A percentile compares a stretch with the other conserved stretches of the same genome.
Evolutionary conservation across 2,113 vertebrate species (phyloP).

Genomic region (Bujurquina vittata): DNA sequence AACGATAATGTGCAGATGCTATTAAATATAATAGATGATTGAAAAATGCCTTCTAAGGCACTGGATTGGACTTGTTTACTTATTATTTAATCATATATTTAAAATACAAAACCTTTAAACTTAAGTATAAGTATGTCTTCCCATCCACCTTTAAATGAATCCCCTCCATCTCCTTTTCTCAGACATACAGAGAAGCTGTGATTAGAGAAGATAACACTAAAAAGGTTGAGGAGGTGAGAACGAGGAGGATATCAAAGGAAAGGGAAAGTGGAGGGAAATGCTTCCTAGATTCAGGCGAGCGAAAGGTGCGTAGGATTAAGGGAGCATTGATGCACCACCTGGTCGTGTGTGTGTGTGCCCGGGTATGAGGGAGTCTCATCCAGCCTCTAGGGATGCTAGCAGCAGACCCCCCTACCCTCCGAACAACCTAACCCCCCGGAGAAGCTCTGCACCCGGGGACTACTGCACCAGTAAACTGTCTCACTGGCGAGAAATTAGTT

Average conservation of each 20-base stretch:
- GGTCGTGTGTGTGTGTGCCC: conserved; percentile 26
- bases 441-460: conserved; percentile 33
- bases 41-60: no score
- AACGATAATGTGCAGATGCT: not conserved
- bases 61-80: no score
- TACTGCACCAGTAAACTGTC: conserved; percentile 53
- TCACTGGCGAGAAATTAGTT: conserved; percentile 43
- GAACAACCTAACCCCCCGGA: conserved; percentile 64
- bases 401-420: conserved; percentile 54
- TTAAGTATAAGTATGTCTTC: not conserved
- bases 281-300: not conserved
- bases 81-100: not conserved
- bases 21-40: not conserved
- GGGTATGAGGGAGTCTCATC: conserved; percentile 38
- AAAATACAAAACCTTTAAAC: not conserved
- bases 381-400: conserved; percentile 41
- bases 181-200: not conserved
- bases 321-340: not conserved
- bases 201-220: not conserved
- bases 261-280: not conserved
- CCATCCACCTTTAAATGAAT: not conserved
- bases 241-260: not conserved
- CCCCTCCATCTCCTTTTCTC: not conserved
- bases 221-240: not conserved
- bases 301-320: conserved; percentile 19